phyloP scores from a whole-genome alignment of 2,888 invertebrate species.

The Odontocolon sp. region DNA sequence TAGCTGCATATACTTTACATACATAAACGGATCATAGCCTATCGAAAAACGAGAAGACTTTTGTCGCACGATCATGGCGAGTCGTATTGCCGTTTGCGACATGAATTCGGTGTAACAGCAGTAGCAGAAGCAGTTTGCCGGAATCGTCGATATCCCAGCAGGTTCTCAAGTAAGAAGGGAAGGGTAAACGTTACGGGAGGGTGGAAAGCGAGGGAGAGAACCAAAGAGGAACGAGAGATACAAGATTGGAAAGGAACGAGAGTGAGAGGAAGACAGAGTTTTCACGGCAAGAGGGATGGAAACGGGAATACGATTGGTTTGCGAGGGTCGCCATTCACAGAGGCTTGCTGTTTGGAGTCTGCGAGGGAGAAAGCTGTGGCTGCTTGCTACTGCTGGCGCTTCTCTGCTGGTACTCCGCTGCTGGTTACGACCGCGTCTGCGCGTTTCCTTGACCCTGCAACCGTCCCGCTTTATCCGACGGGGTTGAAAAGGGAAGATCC shows the following conservation, averaged over 20 bases:
- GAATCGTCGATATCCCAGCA: conserved; percentile 59
- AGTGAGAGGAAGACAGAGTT: conserved; percentile 64
- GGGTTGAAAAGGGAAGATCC: conserved; percentile 65
- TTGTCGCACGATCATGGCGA: conserved; percentile 48
- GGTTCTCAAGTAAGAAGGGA: conserved; percentile 37
- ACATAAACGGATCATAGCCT: not conserved
- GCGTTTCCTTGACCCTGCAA: conserved; percentile 77
- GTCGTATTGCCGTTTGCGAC: conserved; percentile 45
- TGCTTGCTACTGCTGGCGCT: conserved; percentile 15
- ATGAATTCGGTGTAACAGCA: conserved; percentile 52
- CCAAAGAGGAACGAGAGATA: conserved; percentile 17
- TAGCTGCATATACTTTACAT: not conserved
- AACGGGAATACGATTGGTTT: conserved; percentile 81
- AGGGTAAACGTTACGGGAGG: conserved; percentile 39
- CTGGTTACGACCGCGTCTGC: conserved; percentile 70
- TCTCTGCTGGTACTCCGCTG: conserved; percentile 21
- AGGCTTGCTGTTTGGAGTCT: conserved; percentile 76
- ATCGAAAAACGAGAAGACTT: conserved; percentile 29
- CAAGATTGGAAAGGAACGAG: conserved; percentile 34
- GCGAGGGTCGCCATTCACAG: conserved; percentile 80
- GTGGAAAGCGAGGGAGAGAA: conserved; percentile 39
- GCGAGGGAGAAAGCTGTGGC: conserved; percentile 64
- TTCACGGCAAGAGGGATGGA: conserved; percentile 78
- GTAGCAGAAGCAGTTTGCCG: conserved; percentile 49
- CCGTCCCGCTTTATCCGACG: conserved; percentile 64